A percentile compares a stretch with the other conserved stretches of the same genome.
Evolutionary conservation across 92 coral and sea anemone genomes (phyloP).

Genomic region (Zoanthus gigantus): DNA sequence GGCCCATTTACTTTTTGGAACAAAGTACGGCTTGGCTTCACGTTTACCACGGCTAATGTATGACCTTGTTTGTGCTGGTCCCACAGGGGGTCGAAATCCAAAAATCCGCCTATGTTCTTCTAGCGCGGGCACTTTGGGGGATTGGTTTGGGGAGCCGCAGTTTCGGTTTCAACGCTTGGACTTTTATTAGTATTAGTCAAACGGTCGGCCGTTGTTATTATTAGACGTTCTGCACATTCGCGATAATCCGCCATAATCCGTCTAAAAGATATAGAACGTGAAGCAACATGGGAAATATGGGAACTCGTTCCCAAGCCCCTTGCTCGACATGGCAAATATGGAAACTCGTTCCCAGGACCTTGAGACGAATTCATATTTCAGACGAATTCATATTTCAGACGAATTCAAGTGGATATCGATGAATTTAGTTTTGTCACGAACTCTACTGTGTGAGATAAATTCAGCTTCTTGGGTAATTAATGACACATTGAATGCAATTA

Average conservation of each 20-base stretch:
- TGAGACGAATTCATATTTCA: too few species aligned
- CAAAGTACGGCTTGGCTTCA: conserved; percentile 40
- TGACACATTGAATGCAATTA: background rate
- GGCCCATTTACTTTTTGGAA: conserved; percentile 12
- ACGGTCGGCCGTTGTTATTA: conserved; percentile 53
- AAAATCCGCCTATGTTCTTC: conserved; percentile 56
- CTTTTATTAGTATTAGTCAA: background rate
- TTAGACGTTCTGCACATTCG: conserved; percentile 47
- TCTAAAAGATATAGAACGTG: conserved; percentile 7
- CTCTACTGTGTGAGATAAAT: background rate
- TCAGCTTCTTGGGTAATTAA: conserved; percentile 2
- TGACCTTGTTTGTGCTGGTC: conserved; percentile 40
- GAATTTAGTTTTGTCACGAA: background rate
- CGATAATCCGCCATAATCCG: conserved; percentile 8
- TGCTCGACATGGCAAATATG: background rate
- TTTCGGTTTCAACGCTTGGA: background rate
- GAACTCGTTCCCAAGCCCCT: background rate
- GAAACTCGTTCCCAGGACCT: too few species aligned
- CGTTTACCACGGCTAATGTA: conserved; percentile 9
- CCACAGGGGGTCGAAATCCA: conserved; percentile 54
- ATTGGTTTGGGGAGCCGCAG: background rate
- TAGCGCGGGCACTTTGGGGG: background rate
- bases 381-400: background rate
- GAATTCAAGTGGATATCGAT: background rate
- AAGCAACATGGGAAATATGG: background rate